These are phyloP conservation scores for Ornithoptera priamus DNA, from an alignment of 2,888 invertebrate genomes.

Conservation along the genomic window DNA sequence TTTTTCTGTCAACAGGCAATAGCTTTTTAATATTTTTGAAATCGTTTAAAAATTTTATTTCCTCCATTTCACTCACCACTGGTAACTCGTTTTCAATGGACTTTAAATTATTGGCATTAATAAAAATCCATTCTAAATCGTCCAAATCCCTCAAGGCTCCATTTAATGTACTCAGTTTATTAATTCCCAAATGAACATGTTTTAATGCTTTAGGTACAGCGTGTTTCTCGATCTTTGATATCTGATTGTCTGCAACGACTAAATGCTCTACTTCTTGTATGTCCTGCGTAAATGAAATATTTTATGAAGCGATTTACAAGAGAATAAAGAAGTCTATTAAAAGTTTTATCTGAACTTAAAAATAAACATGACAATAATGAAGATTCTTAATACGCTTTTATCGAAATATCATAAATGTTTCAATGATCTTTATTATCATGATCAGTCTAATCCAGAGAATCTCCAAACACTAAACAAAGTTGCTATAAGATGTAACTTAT, in stretches of 20 bases:
- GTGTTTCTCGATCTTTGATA: constrained; percentile 85
- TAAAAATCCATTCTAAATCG: constrained; percentile 87
- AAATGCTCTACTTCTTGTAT: constrained; percentile 83
- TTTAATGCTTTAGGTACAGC: constrained; percentile 85
- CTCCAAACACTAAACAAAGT: too few species aligned
- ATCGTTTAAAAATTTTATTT: not conserved
- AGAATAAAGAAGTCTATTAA: not conserved
- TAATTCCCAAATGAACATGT: constrained; percentile 87
- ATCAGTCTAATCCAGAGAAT: too few species aligned
- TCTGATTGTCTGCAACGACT: constrained; percentile 87
- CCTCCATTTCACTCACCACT: constrained; percentile 63
- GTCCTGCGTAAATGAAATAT: constrained; percentile 48
- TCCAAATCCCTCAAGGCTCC: constrained; percentile 87
- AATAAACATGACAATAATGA: too few species aligned
- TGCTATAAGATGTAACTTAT: too few species aligned
- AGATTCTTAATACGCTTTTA: too few species aligned
- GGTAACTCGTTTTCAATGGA: constrained; percentile 89
- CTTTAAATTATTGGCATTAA: constrained; percentile 87
- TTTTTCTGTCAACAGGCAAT: too few species aligned
- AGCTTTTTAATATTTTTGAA: not conserved
- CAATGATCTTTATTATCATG: too few species aligned
- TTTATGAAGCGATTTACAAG: not conserved
- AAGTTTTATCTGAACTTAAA: not conserved
- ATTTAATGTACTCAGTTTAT: constrained; percentile 86
- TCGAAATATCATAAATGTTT: too few species aligned